Evolutionary conservation across 2,888 invertebrate genomes (phyloP).

Genomic region (Mesorhabditis sp.): DNA sequence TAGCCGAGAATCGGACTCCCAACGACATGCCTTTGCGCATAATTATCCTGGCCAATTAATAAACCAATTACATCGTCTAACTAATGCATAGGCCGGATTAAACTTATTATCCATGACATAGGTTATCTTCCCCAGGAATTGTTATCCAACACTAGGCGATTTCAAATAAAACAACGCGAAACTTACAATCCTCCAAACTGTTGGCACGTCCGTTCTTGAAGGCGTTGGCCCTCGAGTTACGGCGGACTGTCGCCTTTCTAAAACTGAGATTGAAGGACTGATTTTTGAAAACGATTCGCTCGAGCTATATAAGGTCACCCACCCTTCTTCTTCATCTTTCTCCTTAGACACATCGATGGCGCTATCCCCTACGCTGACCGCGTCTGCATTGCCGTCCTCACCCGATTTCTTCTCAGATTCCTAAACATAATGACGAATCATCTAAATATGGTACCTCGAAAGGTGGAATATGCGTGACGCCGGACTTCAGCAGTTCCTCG

Average conservation of each 20-base stretch:
- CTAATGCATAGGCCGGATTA: too few relatives aligned
- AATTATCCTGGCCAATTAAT: too few relatives aligned
- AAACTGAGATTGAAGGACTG: neutral
- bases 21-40: too few relatives aligned
- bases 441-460: constrained; percentile 18
- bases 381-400: constrained; percentile 13
- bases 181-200: neutral
- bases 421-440: neutral
- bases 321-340: constrained; percentile 16
- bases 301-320: too few relatives aligned
- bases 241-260: neutral
- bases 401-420: neutral
- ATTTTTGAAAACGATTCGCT: too few relatives aligned
- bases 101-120: too few relatives aligned
- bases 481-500: constrained; percentile 73
- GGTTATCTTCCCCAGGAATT: too few relatives aligned
- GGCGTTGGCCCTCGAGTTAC: neutral
- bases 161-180: too few relatives aligned
- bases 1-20: too few relatives aligned
- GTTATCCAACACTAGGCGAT: too few relatives aligned
- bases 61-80: too few relatives aligned
- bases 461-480: constrained; percentile 68
- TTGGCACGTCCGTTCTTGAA: neutral
- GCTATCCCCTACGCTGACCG: constrained; percentile 36
- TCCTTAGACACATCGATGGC: constrained; percentile 45